Evolutionary conservation across 92 coral and sea anemone species (phyloP).

Genomic region (Epizoanthus fatuus): DNA sequence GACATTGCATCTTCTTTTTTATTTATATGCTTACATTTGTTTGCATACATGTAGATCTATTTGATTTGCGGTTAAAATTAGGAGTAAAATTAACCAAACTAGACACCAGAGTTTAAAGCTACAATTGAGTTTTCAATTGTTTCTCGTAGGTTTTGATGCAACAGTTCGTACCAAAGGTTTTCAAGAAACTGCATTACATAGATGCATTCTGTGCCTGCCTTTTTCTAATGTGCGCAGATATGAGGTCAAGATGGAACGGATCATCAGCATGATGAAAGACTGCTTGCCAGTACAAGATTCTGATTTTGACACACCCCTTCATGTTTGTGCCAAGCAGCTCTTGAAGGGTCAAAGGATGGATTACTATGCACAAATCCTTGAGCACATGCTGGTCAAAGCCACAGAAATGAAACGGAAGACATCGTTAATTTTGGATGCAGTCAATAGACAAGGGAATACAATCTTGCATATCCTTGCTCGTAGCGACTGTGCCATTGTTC

Average conservation of each 20-base stretch:
- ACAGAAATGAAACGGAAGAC: slow-evolving; percentile 57
- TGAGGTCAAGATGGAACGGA: slow-evolving; percentile 44
- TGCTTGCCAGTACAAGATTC: slow-evolving; percentile 77
- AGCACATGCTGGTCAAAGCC: slow-evolving; percentile 66
- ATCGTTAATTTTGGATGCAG: slow-evolving; percentile 55
- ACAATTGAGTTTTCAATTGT: too few species aligned
- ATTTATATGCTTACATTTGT: too few species aligned
- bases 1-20: too few species aligned
- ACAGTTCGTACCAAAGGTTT: slow-evolving; percentile 73
- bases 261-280: slow-evolving; percentile 62
- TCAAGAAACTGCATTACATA: slow-evolving; percentile 84
- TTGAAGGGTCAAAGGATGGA: slow-evolving; percentile 53
- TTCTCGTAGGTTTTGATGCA: slow-evolving; percentile 70
- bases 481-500: slow-evolving; percentile 63
- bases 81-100: too few species aligned
- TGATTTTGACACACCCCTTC: slow-evolving; percentile 82
- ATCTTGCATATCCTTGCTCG: slow-evolving; percentile 77
- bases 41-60: too few species aligned
- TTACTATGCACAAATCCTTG: slow-evolving; percentile 61
- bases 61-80: too few species aligned
- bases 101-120: too few species aligned
- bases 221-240: slow-evolving; percentile 16
- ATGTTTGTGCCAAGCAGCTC: slow-evolving; percentile 77
- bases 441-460: slow-evolving; percentile 74
- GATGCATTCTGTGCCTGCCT: slow-evolving; percentile 75